Evolutionary conservation across 2,888 invertebrate genomes (phyloP).

Genomic region (Germaria angustata): DNA sequence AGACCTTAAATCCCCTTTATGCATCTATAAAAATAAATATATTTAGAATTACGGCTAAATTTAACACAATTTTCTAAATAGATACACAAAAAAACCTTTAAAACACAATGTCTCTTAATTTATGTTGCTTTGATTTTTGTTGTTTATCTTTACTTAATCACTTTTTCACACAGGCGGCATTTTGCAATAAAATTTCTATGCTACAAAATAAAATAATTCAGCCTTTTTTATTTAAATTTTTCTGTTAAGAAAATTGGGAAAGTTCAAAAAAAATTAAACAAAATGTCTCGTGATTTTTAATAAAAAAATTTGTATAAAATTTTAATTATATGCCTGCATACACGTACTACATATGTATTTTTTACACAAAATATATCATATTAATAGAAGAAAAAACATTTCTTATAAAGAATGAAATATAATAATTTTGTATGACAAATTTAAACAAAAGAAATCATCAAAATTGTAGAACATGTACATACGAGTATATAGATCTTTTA

Average conservation of each 20-base stretch:
- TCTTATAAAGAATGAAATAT: too few relatives aligned
- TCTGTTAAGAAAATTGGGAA: conserved; percentile 1
- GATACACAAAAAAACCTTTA: conserved; percentile 9
- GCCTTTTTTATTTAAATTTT: background rate
- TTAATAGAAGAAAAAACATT: too few relatives aligned
- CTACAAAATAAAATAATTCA: conserved; percentile 26
- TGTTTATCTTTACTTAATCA: background rate
- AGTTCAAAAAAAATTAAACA: conserved; percentile 14
- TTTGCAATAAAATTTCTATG: conserved; percentile 43
- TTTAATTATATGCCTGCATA: background rate
- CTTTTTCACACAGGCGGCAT: conserved; percentile 43
- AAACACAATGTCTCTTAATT: conserved; percentile 41
- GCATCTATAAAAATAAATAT: conserved; percentile 2
- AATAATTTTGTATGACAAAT: too few relatives aligned
- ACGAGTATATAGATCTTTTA: too few relatives aligned
- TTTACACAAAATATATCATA: too few relatives aligned
- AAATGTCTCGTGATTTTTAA: conserved; percentile 39
- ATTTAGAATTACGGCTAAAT: conserved; percentile 50
- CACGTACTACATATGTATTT: too few relatives aligned
- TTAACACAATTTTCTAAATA: conserved; percentile 43
- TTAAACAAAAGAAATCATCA: too few relatives aligned
- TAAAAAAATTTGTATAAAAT: background rate
- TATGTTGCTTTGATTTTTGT: conserved; percentile 12
- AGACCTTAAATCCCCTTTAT: conserved; percentile 30
- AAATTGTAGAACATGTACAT: too few relatives aligned